Evolutionary conservation across 37 sponge, comb jelly and placozoan genomes (phyloP).

Genomic region (Halichondria panicea): DNA sequence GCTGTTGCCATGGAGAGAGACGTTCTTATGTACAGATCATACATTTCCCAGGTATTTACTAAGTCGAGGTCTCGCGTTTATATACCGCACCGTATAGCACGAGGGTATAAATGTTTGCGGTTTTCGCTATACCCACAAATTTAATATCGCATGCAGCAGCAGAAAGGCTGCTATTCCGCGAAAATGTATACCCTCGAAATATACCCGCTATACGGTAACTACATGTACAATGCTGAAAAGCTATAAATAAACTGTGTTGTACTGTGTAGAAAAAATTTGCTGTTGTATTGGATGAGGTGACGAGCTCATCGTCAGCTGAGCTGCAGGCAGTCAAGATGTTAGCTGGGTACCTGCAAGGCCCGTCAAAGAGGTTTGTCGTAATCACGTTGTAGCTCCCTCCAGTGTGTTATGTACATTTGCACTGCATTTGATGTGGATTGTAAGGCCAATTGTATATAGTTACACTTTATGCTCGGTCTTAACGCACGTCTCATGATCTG

Average conservation of each 20-base stretch:
- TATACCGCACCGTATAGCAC: too few relatives aligned
- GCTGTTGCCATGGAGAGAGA: slow-evolving; percentile 75
- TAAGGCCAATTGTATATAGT: background rate
- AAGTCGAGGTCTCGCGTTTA: too few relatives aligned
- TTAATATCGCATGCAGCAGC: background rate
- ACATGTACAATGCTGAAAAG: background rate
- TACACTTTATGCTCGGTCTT: too few relatives aligned
- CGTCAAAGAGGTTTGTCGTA: slow-evolving; percentile 49
- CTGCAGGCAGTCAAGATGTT: slow-evolving; percentile 81
- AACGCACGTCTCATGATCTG: too few relatives aligned
- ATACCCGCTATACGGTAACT: too few relatives aligned
- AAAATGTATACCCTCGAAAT: too few relatives aligned
- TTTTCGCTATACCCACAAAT: too few relatives aligned
- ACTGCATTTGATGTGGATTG: background rate
- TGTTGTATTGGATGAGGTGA: slow-evolving; percentile 89
- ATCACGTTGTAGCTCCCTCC: background rate
- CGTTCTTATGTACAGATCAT: slow-evolving; percentile 93
- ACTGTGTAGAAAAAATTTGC: slow-evolving; percentile 75
- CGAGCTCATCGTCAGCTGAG: slow-evolving; percentile 64
- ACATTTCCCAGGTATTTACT: slow-evolving; percentile 82
- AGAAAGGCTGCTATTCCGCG: too few relatives aligned
- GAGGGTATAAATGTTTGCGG: too few relatives aligned
- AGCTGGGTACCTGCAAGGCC: slow-evolving; percentile 79
- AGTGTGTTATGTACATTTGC: background rate
- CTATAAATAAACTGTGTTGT: background rate